phyloP scores from a whole-genome alignment of 2,113 vertebrate species.

The Megaptera novaeangliae region DNA sequence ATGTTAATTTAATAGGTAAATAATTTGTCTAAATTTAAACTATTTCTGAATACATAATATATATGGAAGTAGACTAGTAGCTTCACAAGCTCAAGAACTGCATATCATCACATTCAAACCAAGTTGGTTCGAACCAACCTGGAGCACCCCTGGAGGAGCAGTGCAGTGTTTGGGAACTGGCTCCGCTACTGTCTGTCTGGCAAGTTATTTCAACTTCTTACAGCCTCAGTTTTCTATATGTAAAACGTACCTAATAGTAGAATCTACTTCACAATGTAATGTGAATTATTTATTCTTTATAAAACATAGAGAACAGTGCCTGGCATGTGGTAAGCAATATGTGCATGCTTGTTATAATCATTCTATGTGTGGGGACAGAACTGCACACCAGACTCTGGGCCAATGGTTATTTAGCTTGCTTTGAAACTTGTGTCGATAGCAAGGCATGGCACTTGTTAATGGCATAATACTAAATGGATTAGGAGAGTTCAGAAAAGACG shows the following conservation, averaged over 20 bases:
- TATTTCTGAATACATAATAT: neutral
- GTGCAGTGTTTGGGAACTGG: neutral
- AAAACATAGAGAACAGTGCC: neutral
- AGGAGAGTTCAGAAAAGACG: neutral
- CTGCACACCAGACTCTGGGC: neutral
- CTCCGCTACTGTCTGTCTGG: neutral
- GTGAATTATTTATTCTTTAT: neutral
- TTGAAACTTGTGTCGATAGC: neutral
- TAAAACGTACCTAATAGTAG: neutral
- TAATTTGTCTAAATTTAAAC: no score
- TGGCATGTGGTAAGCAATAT: neutral
- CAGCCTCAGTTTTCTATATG: neutral
- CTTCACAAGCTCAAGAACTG: neutral
- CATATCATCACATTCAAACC: neutral
- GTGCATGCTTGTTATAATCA: neutral
- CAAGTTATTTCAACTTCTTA: neutral
- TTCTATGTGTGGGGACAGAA: neutral
- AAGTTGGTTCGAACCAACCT: neutral
- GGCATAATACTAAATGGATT: neutral
- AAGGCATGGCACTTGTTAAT: neutral
- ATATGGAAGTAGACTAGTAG: neutral
- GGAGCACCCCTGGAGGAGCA: neutral
- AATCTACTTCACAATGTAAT: neutral
- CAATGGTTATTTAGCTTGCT: neutral
- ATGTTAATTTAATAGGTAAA: no score